These are phyloP conservation scores for Cherax quadricarinatus DNA, from an alignment of 1,140 invertebrate genomes.

Conservation along the genomic window DNA sequence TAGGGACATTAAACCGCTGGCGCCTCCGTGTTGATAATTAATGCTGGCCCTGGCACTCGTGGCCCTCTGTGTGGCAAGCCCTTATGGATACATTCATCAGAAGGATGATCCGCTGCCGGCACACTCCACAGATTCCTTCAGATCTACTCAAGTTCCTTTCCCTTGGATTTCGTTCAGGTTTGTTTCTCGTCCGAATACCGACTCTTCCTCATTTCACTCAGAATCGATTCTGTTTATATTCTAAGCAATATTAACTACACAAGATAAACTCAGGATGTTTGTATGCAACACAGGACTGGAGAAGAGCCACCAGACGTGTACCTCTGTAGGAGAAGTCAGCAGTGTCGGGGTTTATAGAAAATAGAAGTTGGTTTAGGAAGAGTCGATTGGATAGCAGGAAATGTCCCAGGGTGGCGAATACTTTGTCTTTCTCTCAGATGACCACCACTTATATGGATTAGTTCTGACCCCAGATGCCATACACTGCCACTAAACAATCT, in stretches of 20 bases:
- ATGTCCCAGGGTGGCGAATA: slow-evolving; percentile 51
- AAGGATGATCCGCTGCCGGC: slow-evolving; percentile 54
- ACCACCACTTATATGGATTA: slow-evolving; percentile 68
- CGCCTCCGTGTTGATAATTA: slow-evolving; percentile 54
- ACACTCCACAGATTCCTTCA: slow-evolving; percentile 51
- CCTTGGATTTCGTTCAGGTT: slow-evolving; percentile 49
- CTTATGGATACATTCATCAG: slow-evolving; percentile 67
- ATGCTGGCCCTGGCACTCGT: slow-evolving; percentile 20
- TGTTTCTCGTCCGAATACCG: not conserved
- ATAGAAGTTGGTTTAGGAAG: slow-evolving; percentile 35
- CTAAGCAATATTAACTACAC: not conserved
- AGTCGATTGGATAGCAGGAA: slow-evolving; percentile 22
- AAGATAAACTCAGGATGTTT: not conserved
- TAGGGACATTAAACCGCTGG: slow-evolving; percentile 51
- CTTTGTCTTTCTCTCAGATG: slow-evolving; percentile 60
- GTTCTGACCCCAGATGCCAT: slow-evolving; percentile 57
- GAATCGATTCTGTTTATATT: not conserved
- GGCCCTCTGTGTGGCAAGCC: slow-evolving; percentile 47
- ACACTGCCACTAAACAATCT: slow-evolving; percentile 17
- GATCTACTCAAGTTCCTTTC: slow-evolving; percentile 43
- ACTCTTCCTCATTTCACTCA: not conserved
- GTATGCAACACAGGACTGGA: not conserved
- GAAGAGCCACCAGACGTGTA: not conserved
- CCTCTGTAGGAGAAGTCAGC: not conserved
- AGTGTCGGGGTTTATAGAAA: slow-evolving; percentile 17